Evolutionary conservation across 2,113 vertebrate genomes (phyloP).

Genomic region (Illadopsis cleaveri): DNA sequence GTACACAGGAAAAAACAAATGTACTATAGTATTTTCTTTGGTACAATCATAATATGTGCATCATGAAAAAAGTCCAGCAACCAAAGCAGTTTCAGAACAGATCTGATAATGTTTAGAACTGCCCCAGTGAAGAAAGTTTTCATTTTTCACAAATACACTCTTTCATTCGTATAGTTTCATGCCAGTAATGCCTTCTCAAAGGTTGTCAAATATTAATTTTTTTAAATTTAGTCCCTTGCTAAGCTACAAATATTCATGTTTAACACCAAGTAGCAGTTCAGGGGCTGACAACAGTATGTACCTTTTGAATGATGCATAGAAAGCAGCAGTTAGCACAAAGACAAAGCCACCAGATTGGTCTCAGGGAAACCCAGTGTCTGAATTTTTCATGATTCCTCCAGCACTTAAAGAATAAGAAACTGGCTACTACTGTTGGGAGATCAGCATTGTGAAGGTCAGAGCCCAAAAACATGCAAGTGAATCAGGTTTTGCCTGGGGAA

Average conservation of each 20-base stretch:
- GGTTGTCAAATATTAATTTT: conserved; percentile 87
- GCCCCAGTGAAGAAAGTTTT: conserved; percentile 69
- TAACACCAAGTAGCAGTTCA: conserved; percentile 85
- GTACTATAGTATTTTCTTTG: not conserved
- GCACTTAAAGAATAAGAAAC: conserved; percentile 94
- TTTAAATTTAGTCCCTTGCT: conserved; percentile 84
- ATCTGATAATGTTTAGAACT: conserved; percentile 45
- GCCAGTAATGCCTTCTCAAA: conserved; percentile 75
- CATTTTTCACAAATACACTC: conserved; percentile 69
- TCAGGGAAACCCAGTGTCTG: conserved; percentile 89
- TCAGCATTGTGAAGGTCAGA: conserved; percentile 83
- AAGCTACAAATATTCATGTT: conserved; percentile 88
- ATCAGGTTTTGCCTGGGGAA: conserved; percentile 79
- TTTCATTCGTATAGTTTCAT: conserved; percentile 72
- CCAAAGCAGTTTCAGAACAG: conserved; percentile 56
- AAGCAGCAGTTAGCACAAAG: conserved; percentile 89
- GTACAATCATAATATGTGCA: not conserved
- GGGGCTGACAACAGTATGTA: conserved; percentile 83
- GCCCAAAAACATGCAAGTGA: conserved; percentile 78
- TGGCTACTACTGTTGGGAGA: conserved; percentile 82
- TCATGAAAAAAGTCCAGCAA: conserved; percentile 43
- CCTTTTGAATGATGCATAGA: conserved; percentile 87
- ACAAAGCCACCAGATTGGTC: conserved; percentile 94
- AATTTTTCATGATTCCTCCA: conserved; percentile 98
- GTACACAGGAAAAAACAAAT: not conserved